Evolutionary conservation across 2,888 invertebrate species (phyloP).

Genomic region (Parnassius smintheus): DNA sequence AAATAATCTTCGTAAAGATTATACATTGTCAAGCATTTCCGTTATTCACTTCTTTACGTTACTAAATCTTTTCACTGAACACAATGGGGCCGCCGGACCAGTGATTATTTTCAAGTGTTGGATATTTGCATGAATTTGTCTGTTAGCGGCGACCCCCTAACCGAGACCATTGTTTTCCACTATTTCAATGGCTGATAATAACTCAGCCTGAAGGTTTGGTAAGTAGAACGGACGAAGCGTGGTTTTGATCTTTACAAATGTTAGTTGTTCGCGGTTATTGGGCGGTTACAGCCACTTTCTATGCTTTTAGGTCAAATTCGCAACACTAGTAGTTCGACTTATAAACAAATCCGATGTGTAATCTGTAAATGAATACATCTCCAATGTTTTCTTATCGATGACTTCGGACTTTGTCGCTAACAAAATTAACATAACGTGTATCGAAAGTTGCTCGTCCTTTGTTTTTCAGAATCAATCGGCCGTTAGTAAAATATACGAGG

Average conservation of each 20-base stretch:
- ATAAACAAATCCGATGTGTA: not conserved
- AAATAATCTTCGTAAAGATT: not conserved
- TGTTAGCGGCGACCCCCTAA: slow-evolving; percentile 59
- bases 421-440: slow-evolving; percentile 11
- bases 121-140: slow-evolving; percentile 64
- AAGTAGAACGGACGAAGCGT: slow-evolving; percentile 59
- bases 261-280: slow-evolving; percentile 50
- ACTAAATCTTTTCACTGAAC: slow-evolving; percentile 52
- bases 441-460: slow-evolving; percentile 13
- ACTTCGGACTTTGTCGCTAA: not conserved
- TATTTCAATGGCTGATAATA: slow-evolving; percentile 68
- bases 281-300: slow-evolving; percentile 40
- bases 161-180: slow-evolving; percentile 65
- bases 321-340: slow-evolving; percentile 25
- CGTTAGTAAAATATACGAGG: slow-evolving; percentile 31
- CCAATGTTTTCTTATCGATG: slow-evolving; percentile 4
- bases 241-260: slow-evolving; percentile 53
- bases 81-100: slow-evolving; percentile 54
- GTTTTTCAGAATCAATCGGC: slow-evolving; percentile 27
- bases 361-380: not conserved
- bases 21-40: slow-evolving; percentile 36
- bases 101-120: slow-evolving; percentile 60
- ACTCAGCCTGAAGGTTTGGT: slow-evolving; percentile 60
- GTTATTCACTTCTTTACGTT: slow-evolving; percentile 41
- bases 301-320: slow-evolving; percentile 38